These are phyloP conservation scores for Porites australiensis DNA, from an alignment of 64 coral and sea anemone species.

Conservation along the genomic window DNA sequence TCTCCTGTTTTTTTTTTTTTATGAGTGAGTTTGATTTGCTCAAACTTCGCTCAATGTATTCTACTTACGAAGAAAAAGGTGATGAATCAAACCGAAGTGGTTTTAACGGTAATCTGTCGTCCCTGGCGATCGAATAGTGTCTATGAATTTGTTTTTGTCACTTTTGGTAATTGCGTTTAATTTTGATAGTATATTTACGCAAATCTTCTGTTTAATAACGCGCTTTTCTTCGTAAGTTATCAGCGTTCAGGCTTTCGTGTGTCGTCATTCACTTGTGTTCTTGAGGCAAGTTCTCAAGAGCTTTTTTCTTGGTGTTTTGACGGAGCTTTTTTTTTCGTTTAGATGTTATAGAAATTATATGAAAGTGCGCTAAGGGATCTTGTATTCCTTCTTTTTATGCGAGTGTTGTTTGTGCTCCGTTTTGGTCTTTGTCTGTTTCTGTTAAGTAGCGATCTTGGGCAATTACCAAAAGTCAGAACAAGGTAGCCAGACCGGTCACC, in stretches of 20 bases:
- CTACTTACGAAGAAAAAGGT: background rate
- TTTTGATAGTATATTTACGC: background rate
- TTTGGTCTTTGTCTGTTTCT: no score
- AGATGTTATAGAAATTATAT: no score
- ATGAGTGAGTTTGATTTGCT: background rate
- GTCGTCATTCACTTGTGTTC: background rate
- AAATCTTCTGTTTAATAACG: background rate
- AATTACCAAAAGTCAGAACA: no score
- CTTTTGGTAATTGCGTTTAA: background rate
- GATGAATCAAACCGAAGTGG: conserved; percentile 5
- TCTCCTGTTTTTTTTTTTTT: background rate
- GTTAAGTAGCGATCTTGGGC: no score
- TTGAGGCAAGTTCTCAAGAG: background rate
- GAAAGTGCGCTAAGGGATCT: no score
- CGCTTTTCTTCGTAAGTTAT: background rate
- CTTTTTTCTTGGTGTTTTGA: background rate
- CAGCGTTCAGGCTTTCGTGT: background rate
- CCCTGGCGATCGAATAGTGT: background rate
- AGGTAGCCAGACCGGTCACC: no score
- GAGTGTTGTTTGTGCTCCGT: no score
- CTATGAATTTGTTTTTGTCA: background rate
- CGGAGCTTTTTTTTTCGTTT: background rate
- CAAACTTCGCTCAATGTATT: background rate
- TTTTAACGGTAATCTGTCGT: background rate
- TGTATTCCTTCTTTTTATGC: no score